These are phyloP conservation scores for Heterocephalus glaber DNA, from an alignment of 2,113 vertebrate species.

Conservation along the genomic window DNA sequence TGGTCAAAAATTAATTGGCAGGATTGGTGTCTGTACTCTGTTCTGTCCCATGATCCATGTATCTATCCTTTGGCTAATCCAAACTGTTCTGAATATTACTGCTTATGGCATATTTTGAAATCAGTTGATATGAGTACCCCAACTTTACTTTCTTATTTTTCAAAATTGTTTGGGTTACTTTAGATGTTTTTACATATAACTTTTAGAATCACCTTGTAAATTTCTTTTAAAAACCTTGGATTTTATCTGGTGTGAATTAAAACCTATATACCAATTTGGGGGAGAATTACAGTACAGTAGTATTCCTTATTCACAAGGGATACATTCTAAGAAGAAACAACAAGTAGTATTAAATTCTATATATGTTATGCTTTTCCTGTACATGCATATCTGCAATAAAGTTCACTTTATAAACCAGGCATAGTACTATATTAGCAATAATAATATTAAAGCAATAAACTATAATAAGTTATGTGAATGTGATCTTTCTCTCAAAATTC, in stretches of 20 bases:
- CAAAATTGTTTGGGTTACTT: slow-evolving; percentile 8
- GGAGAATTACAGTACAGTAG: neutral
- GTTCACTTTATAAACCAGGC: neutral
- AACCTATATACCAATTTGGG: neutral
- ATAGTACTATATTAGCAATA: neutral
- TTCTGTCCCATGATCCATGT: neutral
- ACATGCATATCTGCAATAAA: neutral
- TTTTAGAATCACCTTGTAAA: slow-evolving; percentile 21
- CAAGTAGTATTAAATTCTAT: neutral
- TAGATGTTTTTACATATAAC: slow-evolving; percentile 8
- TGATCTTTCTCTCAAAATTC: neutral
- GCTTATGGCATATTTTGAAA: slow-evolving; percentile 40
- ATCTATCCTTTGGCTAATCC: neutral
- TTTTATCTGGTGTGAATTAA: neutral
- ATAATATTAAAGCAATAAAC: neutral
- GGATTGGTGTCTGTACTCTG: slow-evolving; percentile 5
- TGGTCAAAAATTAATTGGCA: slow-evolving; percentile 30
- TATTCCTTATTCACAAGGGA: neutral
- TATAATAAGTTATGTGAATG: neutral
- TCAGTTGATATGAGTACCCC: slow-evolving; percentile 1
- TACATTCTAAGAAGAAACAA: neutral
- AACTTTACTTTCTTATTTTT: slow-evolving; percentile 30
- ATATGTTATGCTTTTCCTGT: neutral
- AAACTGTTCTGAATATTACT: neutral
- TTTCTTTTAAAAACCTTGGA: neutral